Evolutionary conservation across 2,888 invertebrate species (phyloP).

Genomic region (Leptopilina syphax): DNA sequence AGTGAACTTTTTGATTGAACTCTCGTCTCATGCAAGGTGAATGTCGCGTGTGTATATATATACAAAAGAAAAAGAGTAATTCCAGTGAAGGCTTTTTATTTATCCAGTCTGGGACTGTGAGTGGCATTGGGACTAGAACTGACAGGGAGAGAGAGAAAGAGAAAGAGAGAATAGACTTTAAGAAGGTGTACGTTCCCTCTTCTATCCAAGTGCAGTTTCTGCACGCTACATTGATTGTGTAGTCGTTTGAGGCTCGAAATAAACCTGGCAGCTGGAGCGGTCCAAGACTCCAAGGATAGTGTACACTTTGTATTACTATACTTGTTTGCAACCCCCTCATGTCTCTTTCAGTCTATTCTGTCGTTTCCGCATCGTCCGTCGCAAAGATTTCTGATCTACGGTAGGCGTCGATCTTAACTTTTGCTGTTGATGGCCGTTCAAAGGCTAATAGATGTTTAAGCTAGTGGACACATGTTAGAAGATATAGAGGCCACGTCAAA

Average conservation of each 20-base stretch:
- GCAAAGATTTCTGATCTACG: slow-evolving; percentile 27
- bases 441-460: slow-evolving; percentile 16
- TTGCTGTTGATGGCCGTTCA: background rate
- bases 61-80: slow-evolving; percentile 12
- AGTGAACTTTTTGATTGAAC: slow-evolving; percentile 37
- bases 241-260: slow-evolving; percentile 48
- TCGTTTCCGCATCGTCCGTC: slow-evolving; percentile 33
- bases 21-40: slow-evolving; percentile 33
- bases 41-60: slow-evolving; percentile 15
- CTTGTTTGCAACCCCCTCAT: slow-evolving; percentile 16
- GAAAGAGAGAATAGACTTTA: background rate
- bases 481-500: no score
- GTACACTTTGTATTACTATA: slow-evolving; percentile 22
- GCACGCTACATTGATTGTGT: slow-evolving; percentile 41
- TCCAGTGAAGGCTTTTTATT: slow-evolving; percentile 29
- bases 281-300: slow-evolving; percentile 42
- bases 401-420: slow-evolving; percentile 19
- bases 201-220: slow-evolving; percentile 16
- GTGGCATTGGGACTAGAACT: slow-evolving; percentile 2
- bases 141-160: background rate
- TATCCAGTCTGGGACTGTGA: slow-evolving; percentile 22
- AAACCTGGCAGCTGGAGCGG: slow-evolving; percentile 50
- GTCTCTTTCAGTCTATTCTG: slow-evolving; percentile 17
- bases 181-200: background rate
- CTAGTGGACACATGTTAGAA: background rate